phyloP scores from a whole-genome alignment of 2,797 vertebrate species.

The Siniperca obscura region DNA sequence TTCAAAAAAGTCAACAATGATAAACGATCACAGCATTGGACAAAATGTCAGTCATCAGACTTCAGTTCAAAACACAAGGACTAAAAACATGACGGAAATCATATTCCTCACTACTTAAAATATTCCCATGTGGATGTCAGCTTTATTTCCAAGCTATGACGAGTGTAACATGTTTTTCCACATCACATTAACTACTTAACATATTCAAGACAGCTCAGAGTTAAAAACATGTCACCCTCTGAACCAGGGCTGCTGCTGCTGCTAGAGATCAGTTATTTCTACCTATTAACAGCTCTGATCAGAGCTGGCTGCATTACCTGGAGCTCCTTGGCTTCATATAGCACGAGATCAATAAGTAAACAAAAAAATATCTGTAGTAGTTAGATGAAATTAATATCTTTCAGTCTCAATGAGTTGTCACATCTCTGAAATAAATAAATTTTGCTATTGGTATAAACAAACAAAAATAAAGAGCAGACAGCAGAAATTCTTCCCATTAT shows the following conservation, averaged over 20 bases:
- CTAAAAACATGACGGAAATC: slow-evolving; percentile 54
- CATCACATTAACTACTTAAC: slow-evolving; percentile 37
- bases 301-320: slow-evolving; percentile 27
- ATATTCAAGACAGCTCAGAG: slow-evolving; percentile 51
- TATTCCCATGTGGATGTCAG: slow-evolving; percentile 31
- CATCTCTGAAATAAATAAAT: background rate
- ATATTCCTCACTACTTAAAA: slow-evolving; percentile 24
- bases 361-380: slow-evolving; percentile 19
- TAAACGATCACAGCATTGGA: slow-evolving; percentile 70
- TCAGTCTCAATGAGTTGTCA: slow-evolving; percentile 13
- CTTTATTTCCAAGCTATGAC: slow-evolving; percentile 30
- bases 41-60: slow-evolving; percentile 62
- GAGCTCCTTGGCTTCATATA: slow-evolving; percentile 56
- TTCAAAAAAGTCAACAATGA: slow-evolving; percentile 62
- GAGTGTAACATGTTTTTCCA: slow-evolving; percentile 40
- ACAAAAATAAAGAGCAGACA: slow-evolving; percentile 4
- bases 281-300: slow-evolving; percentile 29
- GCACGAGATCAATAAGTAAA: slow-evolving; percentile 32
- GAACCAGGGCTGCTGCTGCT: slow-evolving; percentile 29
- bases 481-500: slow-evolving; percentile 1
- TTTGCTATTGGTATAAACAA: slow-evolving; percentile 15
- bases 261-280: slow-evolving; percentile 34
- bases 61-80: slow-evolving; percentile 71
- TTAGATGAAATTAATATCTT: slow-evolving; percentile 15
- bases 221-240: slow-evolving; percentile 50